Evolutionary conservation across 1,140 invertebrate species (phyloP), one percentile per base, ranked within the genome.

Genomic region (Drosophila baimaii): DNA sequence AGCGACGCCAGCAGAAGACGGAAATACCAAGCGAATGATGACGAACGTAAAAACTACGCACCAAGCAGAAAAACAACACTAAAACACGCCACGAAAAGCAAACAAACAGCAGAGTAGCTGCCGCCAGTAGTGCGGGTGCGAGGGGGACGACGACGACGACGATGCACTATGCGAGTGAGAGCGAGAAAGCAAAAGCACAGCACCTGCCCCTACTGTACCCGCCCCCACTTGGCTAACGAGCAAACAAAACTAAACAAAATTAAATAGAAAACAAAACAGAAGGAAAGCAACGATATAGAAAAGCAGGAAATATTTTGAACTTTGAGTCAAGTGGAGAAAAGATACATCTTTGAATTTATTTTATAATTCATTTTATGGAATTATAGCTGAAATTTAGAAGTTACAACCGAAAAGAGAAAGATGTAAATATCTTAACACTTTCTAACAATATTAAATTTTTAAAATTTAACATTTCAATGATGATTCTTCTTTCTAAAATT

Each of bases 31-130:
- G 77, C 79, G 70, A 86, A 82, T 70, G 84, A 89, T 89, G 84
- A 89, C 84, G 84, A 89, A 89, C 84, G 77, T 89, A 89, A 89
- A 88, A 89, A 89, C 81, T 89, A 88, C 84, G 84, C 84, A 89
- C 80, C 75, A 72, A 80, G 79, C 79, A 79, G 59, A 74, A 66
- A 65, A 74, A 81, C 69, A 89, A 88, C 79, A 89, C 79, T 79
- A 88, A 88, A 89, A 83, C 84, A 89, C 77, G 72, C 84, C 80
- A 88, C 80, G 84, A 83, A 89, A 89, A 84, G 89, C 84, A 89
- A 89, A 89, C 84, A 89, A 89, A 89, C 85, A 54, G 68, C 73
- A 65, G 37, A 27, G 44, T 23, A 27, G 52, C 56, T 31, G 23
- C 31, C 31, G 49, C 8, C 31, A 54, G 46, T 37, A 46, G 37